Evolutionary conservation across 2,113 vertebrate species (phyloP), one percentile per base, ranked within the genome.

Genomic region (Sinocyclocheilus maitianheensis): DNA sequence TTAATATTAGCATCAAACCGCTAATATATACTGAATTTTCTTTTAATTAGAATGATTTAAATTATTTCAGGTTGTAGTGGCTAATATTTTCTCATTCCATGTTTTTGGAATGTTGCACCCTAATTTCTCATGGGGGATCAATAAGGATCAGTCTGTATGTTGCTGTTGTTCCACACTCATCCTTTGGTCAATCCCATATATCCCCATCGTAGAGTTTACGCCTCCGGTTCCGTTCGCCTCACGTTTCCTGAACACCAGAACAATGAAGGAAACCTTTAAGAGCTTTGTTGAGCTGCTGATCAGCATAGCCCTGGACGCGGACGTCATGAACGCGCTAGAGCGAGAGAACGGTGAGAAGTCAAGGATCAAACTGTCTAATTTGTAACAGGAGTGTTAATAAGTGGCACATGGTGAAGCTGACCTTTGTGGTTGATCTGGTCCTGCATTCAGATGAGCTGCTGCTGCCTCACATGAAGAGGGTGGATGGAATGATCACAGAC

Each of bases 211-310:
- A 98, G 97, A 97, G 83, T 94, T 96, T 90, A 95, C 94, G 79
- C 94, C 96, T 85, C 92, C 97, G 18, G 93, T 96, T 86, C 97
- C 96, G 0, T 95, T 97, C 86, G 94, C 96, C 74, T 94, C 97
- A 76, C 96, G 97, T 3, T 96, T 97, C 91, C 95, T 98, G 88
- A 99, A 97, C 91, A 99, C 97, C 55, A 95, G 97, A 92, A 97
- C 96, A 77, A 99, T 98, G 97, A 99, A 98, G 91, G 98, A 99
- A 84, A 98, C 97, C 20, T 99, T 99, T 90, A 98, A 94, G 92
- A 98, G 97, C 94, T 99, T 97, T 77, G 95, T 99, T 94, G 98
- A 99, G 89, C 93, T 99, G 89, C 97, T 99, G 63, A 95, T 99
- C 91, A 96, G 97, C 88, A 92, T 98, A 84, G 96, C 96, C 84